Percentiles rank a stretch among this genome's conserved stretches.
Conservation (phyloP, 1,140 invertebrate species). For the Drosophila sturtevanti region DNA sequence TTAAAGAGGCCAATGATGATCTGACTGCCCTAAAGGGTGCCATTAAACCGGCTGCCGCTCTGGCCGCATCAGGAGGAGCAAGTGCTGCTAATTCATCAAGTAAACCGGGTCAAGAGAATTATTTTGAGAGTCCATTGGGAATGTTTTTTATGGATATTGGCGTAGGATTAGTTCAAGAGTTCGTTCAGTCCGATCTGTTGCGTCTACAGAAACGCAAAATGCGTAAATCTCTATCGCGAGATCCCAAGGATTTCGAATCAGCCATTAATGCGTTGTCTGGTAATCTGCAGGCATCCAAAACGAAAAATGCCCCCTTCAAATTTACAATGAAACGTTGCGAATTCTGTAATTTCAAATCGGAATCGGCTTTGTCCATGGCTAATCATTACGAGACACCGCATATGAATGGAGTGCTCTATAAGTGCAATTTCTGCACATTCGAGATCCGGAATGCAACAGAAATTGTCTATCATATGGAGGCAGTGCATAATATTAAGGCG, state of each 20-base stretch:
- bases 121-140: constrained; percentile 93
- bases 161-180: constrained; percentile 95
- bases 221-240: constrained; percentile 85
- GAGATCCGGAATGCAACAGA: constrained; percentile 93
- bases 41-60: constrained; percentile 82
- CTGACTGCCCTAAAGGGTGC: constrained; percentile 83
- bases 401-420: constrained; percentile 92
- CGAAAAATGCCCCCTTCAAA: constrained; percentile 93
- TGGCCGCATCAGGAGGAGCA: constrained; percentile 74
- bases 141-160: constrained; percentile 97
- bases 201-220: constrained; percentile 93
- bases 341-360: constrained; percentile 96
- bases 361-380: constrained; percentile 93
- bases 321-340: constrained; percentile 92
- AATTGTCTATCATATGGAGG: constrained; percentile 96
- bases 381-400: constrained; percentile 96
- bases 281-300: constrained; percentile 93
- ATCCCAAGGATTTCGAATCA: constrained; percentile 88
- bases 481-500: constrained; percentile 92
- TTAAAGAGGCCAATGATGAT: constrained; percentile 85
- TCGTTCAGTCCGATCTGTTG: constrained; percentile 94
- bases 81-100: constrained; percentile 31
- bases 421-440: constrained; percentile 94
- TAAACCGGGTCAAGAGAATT: constrained; percentile 83
- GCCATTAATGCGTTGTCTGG: constrained; percentile 91